phyloP scores from a whole-genome alignment of 2,113 vertebrate species.

The Brachypteracias leptosomus region DNA sequence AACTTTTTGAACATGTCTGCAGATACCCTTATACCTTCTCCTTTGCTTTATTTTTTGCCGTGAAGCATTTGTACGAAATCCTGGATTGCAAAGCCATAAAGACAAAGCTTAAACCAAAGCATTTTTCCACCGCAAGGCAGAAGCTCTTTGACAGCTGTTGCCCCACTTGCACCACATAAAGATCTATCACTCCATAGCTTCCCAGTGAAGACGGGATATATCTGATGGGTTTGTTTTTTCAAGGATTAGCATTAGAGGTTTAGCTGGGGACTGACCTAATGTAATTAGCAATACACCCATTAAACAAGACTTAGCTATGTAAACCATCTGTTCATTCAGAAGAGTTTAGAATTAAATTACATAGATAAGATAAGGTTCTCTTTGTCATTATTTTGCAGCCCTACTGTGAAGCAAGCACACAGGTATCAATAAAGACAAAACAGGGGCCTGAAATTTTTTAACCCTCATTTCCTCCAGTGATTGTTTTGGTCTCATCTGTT shows the following conservation, averaged over 20 bases:
- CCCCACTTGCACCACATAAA: background rate
- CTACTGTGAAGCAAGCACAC: background rate
- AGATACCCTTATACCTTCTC: background rate
- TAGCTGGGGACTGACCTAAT: conserved; percentile 27
- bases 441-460: background rate
- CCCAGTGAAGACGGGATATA: background rate
- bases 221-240: conserved; percentile 36
- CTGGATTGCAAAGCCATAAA: background rate
- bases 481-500: background rate
- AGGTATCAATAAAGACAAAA: background rate
- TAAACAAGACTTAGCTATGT: conserved; percentile 13
- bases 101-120: background rate
- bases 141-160: background rate
- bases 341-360: background rate
- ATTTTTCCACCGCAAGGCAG: background rate
- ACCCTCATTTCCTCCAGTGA: background rate
- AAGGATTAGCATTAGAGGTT: conserved; percentile 35
- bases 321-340: conserved; percentile 36
- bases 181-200: background rate
- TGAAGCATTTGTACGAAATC: background rate
- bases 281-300: background rate
- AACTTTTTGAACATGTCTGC: background rate
- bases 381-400: background rate
- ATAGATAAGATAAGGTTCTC: background rate
- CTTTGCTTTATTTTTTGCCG: background rate